Conservation (phyloP, 2,888 invertebrate genomes). For the Ophion obscuratus region DNA sequence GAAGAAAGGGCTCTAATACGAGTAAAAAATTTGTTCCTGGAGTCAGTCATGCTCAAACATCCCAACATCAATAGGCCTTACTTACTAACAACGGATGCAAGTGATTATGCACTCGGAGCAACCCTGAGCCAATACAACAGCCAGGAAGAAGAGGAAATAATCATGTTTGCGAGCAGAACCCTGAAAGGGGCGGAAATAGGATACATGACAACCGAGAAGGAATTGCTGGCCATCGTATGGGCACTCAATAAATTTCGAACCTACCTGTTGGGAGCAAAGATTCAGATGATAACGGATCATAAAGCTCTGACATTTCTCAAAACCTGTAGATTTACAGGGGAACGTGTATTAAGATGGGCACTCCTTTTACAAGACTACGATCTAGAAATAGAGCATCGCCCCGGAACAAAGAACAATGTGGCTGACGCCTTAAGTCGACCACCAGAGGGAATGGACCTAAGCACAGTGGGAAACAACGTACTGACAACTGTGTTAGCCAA, state of each 20-base stretch:
- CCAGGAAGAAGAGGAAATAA: background rate
- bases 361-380: background rate
- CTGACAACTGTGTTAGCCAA: background rate
- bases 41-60: background rate
- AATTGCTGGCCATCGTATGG: background rate
- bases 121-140: background rate
- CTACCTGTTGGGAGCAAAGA: background rate
- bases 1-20: background rate
- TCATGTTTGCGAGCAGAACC: background rate
- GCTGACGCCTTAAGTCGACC: background rate
- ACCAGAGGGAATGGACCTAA: no score
- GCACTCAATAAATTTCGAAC: conserved; percentile 1
- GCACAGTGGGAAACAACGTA: background rate
- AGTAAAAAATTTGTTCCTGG: background rate
- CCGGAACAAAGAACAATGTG: background rate
- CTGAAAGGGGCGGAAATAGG: background rate
- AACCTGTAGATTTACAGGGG: background rate
- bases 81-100: background rate
- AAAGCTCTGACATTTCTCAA: background rate
- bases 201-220: background rate
- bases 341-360: background rate
- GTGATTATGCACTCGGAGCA: background rate
- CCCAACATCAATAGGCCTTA: background rate
- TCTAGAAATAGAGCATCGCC: background rate
- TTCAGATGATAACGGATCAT: background rate